Percentiles rank a stretch among this genome's conserved stretches.
These are phyloP conservation scores for Nemotelus nigrinus DNA, from an alignment of 2,888 invertebrate genomes.

Conservation along the genomic window DNA sequence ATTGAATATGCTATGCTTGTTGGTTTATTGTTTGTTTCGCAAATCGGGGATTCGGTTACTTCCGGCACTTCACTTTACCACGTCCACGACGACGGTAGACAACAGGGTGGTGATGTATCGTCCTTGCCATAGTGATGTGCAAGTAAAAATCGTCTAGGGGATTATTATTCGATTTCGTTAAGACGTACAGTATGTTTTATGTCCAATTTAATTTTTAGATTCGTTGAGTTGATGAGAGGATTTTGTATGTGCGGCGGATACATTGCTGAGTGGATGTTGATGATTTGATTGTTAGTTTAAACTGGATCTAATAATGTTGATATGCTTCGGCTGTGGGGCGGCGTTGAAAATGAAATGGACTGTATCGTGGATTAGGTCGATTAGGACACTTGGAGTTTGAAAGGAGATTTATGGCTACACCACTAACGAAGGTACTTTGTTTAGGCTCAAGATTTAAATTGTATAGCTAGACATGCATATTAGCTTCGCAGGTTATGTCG, in stretches of 20 bases:
- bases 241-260: not conserved
- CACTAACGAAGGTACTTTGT: too few relatives aligned
- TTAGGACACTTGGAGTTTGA: too few relatives aligned
- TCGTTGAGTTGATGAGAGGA: constrained; percentile 37
- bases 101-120: constrained; percentile 15
- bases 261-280: too few relatives aligned
- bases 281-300: too few relatives aligned
- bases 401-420: too few relatives aligned
- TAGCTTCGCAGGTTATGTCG: too few relatives aligned
- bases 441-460: too few relatives aligned
- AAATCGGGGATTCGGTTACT: constrained; percentile 30
- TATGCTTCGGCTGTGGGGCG: too few relatives aligned
- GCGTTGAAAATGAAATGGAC: too few relatives aligned
- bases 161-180: constrained; percentile 23
- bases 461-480: too few relatives aligned
- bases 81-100: not conserved
- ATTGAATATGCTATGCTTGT: not conserved
- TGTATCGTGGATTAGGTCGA: too few relatives aligned
- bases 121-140: not conserved
- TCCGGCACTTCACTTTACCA: constrained; percentile 9
- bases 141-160: not conserved
- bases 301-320: too few relatives aligned
- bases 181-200: constrained; percentile 41
- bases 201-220: constrained; percentile 45
- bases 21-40: constrained; percentile 32